Percentiles rank a stretch among this genome's conserved stretches.
Conservation (phyloP, 2,888 invertebrate species). For the Campoplex nolae region DNA sequence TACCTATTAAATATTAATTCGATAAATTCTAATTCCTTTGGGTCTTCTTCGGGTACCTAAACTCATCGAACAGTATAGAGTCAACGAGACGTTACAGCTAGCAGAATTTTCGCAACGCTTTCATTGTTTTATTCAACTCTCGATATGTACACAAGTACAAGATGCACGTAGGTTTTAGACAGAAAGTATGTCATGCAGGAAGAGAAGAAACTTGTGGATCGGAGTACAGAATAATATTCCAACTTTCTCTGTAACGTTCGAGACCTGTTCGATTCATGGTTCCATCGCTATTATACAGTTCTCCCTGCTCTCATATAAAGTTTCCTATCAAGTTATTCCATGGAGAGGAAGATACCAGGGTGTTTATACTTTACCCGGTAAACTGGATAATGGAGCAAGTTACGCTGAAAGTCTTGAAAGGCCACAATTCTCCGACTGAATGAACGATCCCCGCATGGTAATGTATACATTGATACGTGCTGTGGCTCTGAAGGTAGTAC, state of each 20-base stretch:
- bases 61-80: neutral
- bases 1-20: neutral
- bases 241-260: neutral
- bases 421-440: neutral
- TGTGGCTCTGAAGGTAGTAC: neutral
- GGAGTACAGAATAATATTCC: neutral
- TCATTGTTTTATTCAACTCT: neutral
- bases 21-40: neutral
- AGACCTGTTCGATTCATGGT: neutral
- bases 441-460: neutral
- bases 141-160: neutral
- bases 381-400: constrained; percentile 12
- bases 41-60: neutral
- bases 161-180: neutral
- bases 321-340: neutral
- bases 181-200: neutral
- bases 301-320: neutral
- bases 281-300: too few species aligned
- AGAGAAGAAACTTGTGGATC: neutral
- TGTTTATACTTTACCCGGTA: neutral
- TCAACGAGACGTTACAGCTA: neutral
- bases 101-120: neutral
- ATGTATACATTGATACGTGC: constrained; percentile 4
- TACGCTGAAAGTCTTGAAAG: neutral
- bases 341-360: constrained; percentile 4